Evolutionary conservation across 2,888 invertebrate species (phyloP).

Genomic region (Quadriops clusia): DNA sequence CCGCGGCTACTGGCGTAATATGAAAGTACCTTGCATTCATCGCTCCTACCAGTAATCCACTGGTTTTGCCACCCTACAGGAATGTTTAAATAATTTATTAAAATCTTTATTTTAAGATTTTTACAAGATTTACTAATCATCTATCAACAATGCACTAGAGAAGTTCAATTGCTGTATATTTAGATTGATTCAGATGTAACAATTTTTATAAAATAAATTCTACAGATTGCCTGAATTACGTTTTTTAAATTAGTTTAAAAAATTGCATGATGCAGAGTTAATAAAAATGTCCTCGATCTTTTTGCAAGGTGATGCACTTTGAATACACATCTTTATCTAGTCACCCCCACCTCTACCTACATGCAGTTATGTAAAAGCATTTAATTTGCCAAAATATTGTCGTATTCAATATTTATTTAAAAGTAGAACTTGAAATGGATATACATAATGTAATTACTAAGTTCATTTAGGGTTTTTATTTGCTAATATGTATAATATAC

Average conservation of each 20-base stretch:
- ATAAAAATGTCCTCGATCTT: too few relatives aligned
- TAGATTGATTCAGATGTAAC: slow-evolving; percentile 5
- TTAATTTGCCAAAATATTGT: too few relatives aligned
- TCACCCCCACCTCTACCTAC: too few relatives aligned
- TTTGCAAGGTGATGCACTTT: too few relatives aligned
- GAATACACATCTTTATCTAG: too few relatives aligned
- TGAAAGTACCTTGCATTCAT: slow-evolving; percentile 78
- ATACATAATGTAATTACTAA: too few relatives aligned
- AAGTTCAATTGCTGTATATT: slow-evolving; percentile 12
- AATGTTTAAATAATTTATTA: slow-evolving; percentile 12
- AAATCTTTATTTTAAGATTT: not conserved
- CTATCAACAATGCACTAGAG: not conserved
- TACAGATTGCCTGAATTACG: slow-evolving; percentile 5
- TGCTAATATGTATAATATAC: too few relatives aligned
- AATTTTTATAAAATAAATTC: not conserved
- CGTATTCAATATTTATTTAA: too few relatives aligned
- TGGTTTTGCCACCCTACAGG: slow-evolving; percentile 46
- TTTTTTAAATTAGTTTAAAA: slow-evolving; percentile 1
- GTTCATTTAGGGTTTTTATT: too few relatives aligned
- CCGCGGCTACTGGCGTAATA: slow-evolving; percentile 63
- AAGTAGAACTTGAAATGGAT: too few relatives aligned
- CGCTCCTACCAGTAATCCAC: slow-evolving; percentile 42
- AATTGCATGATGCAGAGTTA: slow-evolving; percentile 1
- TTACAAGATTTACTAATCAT: not conserved
- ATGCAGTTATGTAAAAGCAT: too few relatives aligned